Percentiles rank a stretch among this genome's conserved stretches.
Conservation (phyloP, 1,140 invertebrate species). For the Bicyclus anynana region DNA sequence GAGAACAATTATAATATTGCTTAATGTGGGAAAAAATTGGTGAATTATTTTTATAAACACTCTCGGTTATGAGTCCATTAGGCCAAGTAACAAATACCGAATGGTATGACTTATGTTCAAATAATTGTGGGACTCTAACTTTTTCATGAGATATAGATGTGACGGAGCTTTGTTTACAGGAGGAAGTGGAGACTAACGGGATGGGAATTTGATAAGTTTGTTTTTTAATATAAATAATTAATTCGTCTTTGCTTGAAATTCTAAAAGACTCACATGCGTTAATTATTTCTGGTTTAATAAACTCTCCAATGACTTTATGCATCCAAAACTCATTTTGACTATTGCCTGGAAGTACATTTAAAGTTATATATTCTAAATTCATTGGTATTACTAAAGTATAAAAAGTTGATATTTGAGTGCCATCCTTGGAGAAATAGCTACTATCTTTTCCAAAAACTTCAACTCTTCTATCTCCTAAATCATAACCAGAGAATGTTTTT, state of each 20-base stretch:
- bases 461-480: slow-evolving; percentile 72
- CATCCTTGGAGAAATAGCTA: slow-evolving; percentile 68
- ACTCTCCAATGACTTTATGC: slow-evolving; percentile 44
- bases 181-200: slow-evolving; percentile 7
- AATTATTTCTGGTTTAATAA: slow-evolving; percentile 31
- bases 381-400: slow-evolving; percentile 67
- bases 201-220: slow-evolving; percentile 37
- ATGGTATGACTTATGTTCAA: slow-evolving; percentile 45
- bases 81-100: slow-evolving; percentile 72
- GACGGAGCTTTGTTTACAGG: slow-evolving; percentile 21
- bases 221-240: slow-evolving; percentile 64
- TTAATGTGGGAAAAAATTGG: slow-evolving; percentile 70
- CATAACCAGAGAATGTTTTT: slow-evolving; percentile 61
- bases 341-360: slow-evolving; percentile 53
- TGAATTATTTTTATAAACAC: slow-evolving; percentile 53
- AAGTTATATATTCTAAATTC: slow-evolving; percentile 50
- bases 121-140: slow-evolving; percentile 14
- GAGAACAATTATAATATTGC: slow-evolving; percentile 57
- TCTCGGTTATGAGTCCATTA: slow-evolving; percentile 74
- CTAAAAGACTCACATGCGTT: slow-evolving; percentile 46
- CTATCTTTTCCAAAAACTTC: slow-evolving; percentile 68
- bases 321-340: slow-evolving; percentile 51
- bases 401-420: slow-evolving; percentile 55
- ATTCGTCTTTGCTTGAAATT: slow-evolving; percentile 48
- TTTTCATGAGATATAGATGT: slow-evolving; percentile 18